Evolutionary conservation across 2,888 invertebrate genomes (phyloP).

Genomic region (Himalopsyche anomala): DNA sequence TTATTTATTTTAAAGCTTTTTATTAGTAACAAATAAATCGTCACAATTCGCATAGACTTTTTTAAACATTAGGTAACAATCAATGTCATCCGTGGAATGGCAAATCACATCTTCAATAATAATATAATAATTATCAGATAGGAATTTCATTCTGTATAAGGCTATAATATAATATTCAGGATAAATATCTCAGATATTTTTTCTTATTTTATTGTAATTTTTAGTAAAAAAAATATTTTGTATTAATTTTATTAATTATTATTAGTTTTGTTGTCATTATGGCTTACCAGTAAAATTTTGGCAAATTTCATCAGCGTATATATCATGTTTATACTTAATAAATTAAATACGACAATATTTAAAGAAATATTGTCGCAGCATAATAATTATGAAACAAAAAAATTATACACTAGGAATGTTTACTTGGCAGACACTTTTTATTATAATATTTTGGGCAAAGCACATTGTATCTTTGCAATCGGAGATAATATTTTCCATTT

Average conservation of each 20-base stretch:
- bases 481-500: no score
- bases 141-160: conserved; percentile 10
- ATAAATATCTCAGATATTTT: conserved; percentile 27
- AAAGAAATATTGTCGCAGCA: neutral
- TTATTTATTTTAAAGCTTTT: conserved; percentile 58
- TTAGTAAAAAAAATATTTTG: conserved; percentile 12
- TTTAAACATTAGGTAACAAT: conserved; percentile 59
- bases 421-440: neutral
- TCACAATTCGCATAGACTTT: conserved; percentile 53
- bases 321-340: neutral
- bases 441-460: conserved; percentile 3
- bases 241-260: conserved; percentile 23
- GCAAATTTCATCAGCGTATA: neutral
- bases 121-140: conserved; percentile 38
- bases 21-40: conserved; percentile 63
- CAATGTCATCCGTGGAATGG: neutral
- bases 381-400: neutral
- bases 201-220: conserved; percentile 14
- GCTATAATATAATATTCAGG: conserved; percentile 3
- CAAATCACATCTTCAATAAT: conserved; percentile 22
- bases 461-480: neutral
- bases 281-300: neutral
- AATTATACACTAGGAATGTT: conserved; percentile 27
- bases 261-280: conserved; percentile 20
- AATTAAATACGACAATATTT: neutral